Conservation (phyloP, 1,140 invertebrate species). For the Macrosteles quadrilineatus region DNA sequence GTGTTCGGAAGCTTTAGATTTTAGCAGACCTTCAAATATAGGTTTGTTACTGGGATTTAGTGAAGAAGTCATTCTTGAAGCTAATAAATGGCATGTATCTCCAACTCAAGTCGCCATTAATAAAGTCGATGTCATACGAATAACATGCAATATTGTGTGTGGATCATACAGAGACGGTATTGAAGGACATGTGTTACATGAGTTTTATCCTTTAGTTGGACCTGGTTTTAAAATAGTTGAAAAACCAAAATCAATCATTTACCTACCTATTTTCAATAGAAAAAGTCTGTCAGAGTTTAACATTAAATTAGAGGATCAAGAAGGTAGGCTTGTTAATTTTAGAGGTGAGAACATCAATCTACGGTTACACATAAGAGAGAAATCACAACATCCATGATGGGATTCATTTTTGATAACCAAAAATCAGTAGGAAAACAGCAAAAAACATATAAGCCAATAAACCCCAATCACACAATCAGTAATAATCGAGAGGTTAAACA, state of each 20-base stretch:
- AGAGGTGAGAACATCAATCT: conserved; percentile 38
- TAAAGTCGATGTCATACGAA: conserved; percentile 25
- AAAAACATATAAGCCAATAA: no score
- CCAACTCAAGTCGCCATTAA: conserved; percentile 26
- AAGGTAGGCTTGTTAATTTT: conserved; percentile 38
- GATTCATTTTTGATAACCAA: background rate
- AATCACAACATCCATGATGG: conserved; percentile 29
- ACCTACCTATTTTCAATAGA: conserved; percentile 35
- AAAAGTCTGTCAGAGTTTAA: conserved; percentile 25
- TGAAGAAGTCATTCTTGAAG: background rate
- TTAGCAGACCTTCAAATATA: background rate
- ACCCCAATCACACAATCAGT: background rate
- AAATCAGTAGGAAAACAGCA: background rate
- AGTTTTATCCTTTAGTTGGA: conserved; percentile 43
- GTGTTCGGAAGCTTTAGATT: background rate
- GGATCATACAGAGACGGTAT: conserved; percentile 44
- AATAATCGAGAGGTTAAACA: conserved; percentile 9
- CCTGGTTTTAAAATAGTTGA: conserved; percentile 45
- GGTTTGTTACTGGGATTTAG: background rate
- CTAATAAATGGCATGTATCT: conserved; percentile 4
- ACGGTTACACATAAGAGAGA: conserved; percentile 22
- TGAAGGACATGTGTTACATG: conserved; percentile 44
- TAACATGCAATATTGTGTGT: conserved; percentile 32
- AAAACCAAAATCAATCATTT: conserved; percentile 37
- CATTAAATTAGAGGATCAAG: conserved; percentile 37